A percentile compares a stretch with the other conserved stretches of the same genome.
Evolutionary conservation across 30 jellyfish, hydroid and myxozoan genomes (phyloP).

Genomic region (Turritopsis rubra): DNA sequence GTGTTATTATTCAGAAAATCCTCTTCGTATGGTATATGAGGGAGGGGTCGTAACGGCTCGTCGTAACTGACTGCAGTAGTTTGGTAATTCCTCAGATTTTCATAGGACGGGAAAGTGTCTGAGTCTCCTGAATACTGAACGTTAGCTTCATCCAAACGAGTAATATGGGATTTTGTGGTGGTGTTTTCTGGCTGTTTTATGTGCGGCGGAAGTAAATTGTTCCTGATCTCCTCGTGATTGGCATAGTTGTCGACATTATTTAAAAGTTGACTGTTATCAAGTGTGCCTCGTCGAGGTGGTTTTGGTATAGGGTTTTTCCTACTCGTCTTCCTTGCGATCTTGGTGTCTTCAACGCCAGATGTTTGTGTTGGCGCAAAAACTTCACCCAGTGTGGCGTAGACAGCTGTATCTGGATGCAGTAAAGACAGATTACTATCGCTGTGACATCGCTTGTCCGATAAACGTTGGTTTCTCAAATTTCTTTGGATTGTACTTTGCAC

Average conservation of each 20-base stretch:
- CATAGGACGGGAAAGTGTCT: background rate
- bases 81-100: conserved; percentile 6
- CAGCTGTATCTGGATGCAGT: background rate
- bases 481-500: background rate
- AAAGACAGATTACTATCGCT: background rate
- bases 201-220: background rate
- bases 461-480: background rate
- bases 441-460: background rate
- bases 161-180: background rate
- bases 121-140: background rate
- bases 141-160: background rate
- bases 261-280: background rate
- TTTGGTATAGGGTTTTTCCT: conserved; percentile 36
- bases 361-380: background rate
- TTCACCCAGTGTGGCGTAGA: background rate
- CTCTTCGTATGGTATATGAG: conserved; percentile 51
- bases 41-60: conserved; percentile 44
- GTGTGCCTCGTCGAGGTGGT: conserved; percentile 32
- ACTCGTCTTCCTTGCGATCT: background rate
- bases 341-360: background rate
- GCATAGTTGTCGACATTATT: background rate
- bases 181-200: background rate
- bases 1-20: conserved; percentile 19
- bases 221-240: background rate
- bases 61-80: background rate